Conservation (phyloP, 2,113 vertebrate genomes). For the Cercopithecus mona region DNA sequence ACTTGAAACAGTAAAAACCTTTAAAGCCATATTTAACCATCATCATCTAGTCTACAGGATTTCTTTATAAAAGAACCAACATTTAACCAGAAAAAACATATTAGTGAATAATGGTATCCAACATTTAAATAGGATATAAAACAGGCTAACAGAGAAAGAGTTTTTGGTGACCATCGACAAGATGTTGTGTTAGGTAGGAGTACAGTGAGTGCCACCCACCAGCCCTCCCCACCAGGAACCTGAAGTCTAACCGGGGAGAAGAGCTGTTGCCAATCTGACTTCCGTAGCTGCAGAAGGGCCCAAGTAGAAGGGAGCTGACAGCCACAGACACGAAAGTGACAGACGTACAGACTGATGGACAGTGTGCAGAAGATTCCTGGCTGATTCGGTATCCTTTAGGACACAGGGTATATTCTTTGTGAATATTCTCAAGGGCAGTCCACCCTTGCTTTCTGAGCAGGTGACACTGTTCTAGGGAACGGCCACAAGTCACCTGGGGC, state of each 20-base stretch:
- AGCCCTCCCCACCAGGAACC: background rate
- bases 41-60: background rate
- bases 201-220: background rate
- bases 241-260: fast-evolving
- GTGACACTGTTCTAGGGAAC: background rate
- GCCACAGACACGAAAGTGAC: background rate
- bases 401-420: fast-evolving
- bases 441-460: background rate
- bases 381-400: background rate
- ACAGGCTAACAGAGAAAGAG: background rate
- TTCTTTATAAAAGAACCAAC: background rate
- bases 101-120: background rate
- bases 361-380: background rate
- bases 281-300: too few relatives aligned
- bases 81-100: background rate
- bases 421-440: background rate
- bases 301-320: too few relatives aligned
- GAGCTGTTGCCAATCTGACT: background rate
- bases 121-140: background rate
- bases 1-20: background rate
- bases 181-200: background rate
- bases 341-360: fast-evolving
- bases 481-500: background rate
- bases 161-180: background rate
- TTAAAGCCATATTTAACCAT: background rate